Evolutionary conservation across 2,797 vertebrate species (phyloP), one percentile per base, ranked within the genome.

Genomic region (Zalophus californianus): DNA sequence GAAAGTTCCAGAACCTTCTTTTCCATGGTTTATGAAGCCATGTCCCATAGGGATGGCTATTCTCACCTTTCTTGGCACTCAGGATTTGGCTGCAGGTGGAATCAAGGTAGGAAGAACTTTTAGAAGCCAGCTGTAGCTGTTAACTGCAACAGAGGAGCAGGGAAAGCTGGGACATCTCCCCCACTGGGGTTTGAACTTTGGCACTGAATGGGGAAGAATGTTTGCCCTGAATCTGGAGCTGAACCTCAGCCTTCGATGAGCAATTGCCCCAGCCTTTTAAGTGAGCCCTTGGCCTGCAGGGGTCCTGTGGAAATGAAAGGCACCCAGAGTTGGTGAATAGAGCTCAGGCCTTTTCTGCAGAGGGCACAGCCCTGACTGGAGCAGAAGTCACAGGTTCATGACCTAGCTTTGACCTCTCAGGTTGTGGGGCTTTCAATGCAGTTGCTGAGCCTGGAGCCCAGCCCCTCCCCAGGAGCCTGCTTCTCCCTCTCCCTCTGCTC

Each of bases 321-420:
- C 38, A 58, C 16, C 11, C 32, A 56, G 80, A 54, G 68, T 12
- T 29, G 32, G 60, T 38, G n/a, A 93, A 35, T 25, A 29, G 32
- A 62, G 44, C 60, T 85, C 60, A 70, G 78, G 86, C 25, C 48
- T 27, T 48, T 80, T 64, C 64, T 82, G 83, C 62, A 92, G 27
- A 95, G 75, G 54, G 32, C 78, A 92, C 18, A 62, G 80, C 35
- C 23, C 54, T 13, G 35, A 54, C 27, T 58, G 58, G 38, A 35
- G 60, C 92, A 94, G 64, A 77, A 58, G 86, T 96, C 94, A 73
- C 5, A 9, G 77, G 89, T 52, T 98, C 58, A 13, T 48, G 79
- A 96, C 93, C 91, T 54, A 60, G 89, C 79, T 93, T 80, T 97
- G 90, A 97, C 91, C 79, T 96, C 70, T 68, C 15, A n/a, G 35